Base-by-base conservation (phyloP, 2,113 vertebrate genomes). In the Puntigrus tetrazona region DNA sequence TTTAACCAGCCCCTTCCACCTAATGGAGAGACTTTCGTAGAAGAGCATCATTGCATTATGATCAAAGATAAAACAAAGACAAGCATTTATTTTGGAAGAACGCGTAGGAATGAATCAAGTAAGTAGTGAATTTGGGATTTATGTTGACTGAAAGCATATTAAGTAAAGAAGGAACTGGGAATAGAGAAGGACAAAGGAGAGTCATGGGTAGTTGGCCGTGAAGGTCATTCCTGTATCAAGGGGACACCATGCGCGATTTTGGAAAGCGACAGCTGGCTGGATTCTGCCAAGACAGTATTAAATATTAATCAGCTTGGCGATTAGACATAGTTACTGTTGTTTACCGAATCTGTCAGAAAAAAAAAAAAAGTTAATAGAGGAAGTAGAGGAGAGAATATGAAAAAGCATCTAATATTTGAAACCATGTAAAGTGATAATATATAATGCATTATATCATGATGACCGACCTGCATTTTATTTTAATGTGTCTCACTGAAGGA, bases 311-410 rank as follows among this genome's bases (percentile, higher is more conserved):
- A 78, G n/a, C 47, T 82, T 78, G 70, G 47, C 47, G 72, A 70
- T 69, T 57, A 57, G 52, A 2, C 3, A 57, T 77, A 25, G 22
- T 41, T 76, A 55, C 61, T 69, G 45, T 70, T 86, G 78, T 82
- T 63, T 84, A 72, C 36, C 61, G 70, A 81, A 87, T 63, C 78
- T 84, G 47, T 84, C 78, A 84, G 67, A 84, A 84, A 36, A 69
- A 74, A 50, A 50, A 63, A 83, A 1, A 22, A 78, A 52, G 18
- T 27, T 29, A 31, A 9, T 14, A 78, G 27, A 72, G 59, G 13
- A 41, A 9, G 9, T 22, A 74, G n/a, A 38, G 20, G 25, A 73
- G 8, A 45, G 25, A 79, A 67, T 31, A 29, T 8, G 14, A 74
- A 22, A 34, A 70, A 38, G 34, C 6, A 50, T 50, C 5, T 50